Evolutionary conservation across 2,113 vertebrate genomes (phyloP).

Genomic region (Gymnorhina tibicen): DNA sequence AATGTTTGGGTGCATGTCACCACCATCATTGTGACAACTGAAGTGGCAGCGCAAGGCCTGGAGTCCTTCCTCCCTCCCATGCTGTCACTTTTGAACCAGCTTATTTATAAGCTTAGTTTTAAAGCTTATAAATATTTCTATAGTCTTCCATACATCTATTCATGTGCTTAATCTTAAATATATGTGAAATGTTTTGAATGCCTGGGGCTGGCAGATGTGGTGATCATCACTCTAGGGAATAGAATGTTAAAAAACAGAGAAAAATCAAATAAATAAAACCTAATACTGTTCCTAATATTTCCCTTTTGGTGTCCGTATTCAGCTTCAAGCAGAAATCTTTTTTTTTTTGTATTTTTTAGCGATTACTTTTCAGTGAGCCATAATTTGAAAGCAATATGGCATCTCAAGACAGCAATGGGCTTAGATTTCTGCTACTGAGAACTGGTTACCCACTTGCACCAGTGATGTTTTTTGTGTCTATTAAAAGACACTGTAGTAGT

Average conservation of each 20-base stretch:
- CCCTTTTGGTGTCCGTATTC: neutral
- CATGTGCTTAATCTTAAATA: neutral
- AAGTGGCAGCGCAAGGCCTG: neutral
- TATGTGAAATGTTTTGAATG: neutral
- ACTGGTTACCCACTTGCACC: neutral
- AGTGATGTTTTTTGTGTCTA: rapidly evolving
- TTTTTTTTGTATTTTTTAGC: neutral
- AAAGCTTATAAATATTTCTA: neutral
- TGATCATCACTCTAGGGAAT: neutral
- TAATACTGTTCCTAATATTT: neutral
- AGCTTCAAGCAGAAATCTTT: neutral
- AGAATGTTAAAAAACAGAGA: neutral
- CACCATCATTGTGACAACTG: neutral
- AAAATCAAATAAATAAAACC: neutral
- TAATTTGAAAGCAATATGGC: neutral
- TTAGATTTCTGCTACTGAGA: neutral
- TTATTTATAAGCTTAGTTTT: no score
- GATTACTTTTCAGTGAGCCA: neutral
- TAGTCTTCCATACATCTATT: neutral
- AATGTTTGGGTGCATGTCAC: neutral
- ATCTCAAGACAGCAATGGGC: neutral
- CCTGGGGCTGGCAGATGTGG: neutral
- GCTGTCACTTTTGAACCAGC: neutral
- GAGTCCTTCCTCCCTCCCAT: neutral
- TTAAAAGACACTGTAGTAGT: neutral